These are phyloP conservation scores for Ancistrus triradiatus DNA, from an alignment of 2,113 vertebrate genomes.

Conservation along the genomic window DNA sequence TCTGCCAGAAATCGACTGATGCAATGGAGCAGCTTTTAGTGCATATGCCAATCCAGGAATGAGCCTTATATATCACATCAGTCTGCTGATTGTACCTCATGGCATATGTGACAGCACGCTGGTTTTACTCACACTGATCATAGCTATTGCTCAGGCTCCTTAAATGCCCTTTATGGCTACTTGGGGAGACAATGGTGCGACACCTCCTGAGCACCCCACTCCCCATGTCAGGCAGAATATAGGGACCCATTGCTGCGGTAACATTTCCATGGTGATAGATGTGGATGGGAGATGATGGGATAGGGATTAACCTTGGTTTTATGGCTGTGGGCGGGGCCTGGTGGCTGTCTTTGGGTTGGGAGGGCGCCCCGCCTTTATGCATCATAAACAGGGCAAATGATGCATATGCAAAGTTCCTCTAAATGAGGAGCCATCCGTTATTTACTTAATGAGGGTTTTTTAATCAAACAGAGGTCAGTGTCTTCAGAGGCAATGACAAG, in stretches of 20 bases:
- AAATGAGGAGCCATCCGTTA: constrained; percentile 59
- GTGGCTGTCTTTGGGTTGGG: constrained; percentile 33
- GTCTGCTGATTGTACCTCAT: no score
- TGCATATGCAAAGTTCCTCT: constrained; percentile 57
- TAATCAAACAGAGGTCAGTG: constrained; percentile 56
- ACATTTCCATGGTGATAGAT: constrained; percentile 57
- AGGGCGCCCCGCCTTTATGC: constrained; percentile 46
- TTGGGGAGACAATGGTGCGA: constrained; percentile 72
- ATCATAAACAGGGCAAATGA: constrained; percentile 62
- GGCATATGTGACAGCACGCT: constrained; percentile 13
- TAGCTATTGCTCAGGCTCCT: constrained; percentile 61
- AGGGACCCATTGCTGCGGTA: constrained; percentile 50
- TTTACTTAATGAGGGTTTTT: constrained; percentile 52
- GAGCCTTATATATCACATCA: background rate
- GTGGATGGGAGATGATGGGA: constrained; percentile 46
- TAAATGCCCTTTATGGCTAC: constrained; percentile 72
- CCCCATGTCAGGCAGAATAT: constrained; percentile 52
- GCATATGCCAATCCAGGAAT: no score
- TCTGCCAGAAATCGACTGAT: no score
- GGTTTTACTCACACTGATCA: constrained; percentile 62
- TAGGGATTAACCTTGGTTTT: constrained; percentile 73
- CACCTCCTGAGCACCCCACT: constrained; percentile 41
- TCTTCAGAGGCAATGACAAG: constrained; percentile 40
- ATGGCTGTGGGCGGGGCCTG: constrained; percentile 53
- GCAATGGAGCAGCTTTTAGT: no score